A percentile compares a stretch with the other conserved stretches of the same genome.
Evolutionary conservation across 2,113 vertebrate genomes (phyloP).

Genomic region (Hassar affinis): DNA sequence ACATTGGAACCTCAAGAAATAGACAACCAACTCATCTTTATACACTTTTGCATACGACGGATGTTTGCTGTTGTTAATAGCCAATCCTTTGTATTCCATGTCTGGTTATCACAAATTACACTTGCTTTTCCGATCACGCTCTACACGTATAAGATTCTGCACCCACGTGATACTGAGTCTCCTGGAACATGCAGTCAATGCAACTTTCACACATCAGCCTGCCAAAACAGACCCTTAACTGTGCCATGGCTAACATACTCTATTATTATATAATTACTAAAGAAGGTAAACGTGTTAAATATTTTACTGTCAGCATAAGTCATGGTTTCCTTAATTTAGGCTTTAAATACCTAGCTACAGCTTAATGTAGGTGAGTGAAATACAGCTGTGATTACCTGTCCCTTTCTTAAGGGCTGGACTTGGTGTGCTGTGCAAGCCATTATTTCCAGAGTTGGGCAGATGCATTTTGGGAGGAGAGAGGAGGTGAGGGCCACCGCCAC

Average conservation of each 20-base stretch:
- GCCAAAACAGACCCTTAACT: not conserved
- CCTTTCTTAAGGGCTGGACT: constrained; percentile 82
- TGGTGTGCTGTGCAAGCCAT: constrained; percentile 72
- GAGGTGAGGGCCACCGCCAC: constrained; percentile 62
- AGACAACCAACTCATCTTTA: not conserved
- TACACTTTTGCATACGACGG: not conserved
- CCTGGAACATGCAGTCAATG: not conserved
- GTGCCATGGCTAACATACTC: not conserved
- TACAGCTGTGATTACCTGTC: constrained; percentile 58
- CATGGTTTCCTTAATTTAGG: not conserved
- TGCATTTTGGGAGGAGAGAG: constrained; percentile 80
- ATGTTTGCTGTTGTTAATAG: not conserved
- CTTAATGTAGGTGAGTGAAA: not conserved
- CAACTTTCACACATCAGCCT: not conserved
- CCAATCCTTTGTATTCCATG: not conserved
- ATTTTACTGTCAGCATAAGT: too few species aligned
- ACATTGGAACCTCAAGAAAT: not conserved
- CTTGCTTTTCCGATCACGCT: not conserved
- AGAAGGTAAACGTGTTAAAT: not conserved
- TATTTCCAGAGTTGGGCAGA: constrained; percentile 69
- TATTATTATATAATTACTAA: not conserved
- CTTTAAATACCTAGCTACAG: not conserved
- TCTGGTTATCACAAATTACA: not conserved
- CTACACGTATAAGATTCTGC: not conserved
- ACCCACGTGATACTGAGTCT: not conserved